Evolutionary conservation across 92 coral and sea anemone species (phyloP), one percentile per base, ranked within the genome.

Genomic region (Phenganax marumi): DNA sequence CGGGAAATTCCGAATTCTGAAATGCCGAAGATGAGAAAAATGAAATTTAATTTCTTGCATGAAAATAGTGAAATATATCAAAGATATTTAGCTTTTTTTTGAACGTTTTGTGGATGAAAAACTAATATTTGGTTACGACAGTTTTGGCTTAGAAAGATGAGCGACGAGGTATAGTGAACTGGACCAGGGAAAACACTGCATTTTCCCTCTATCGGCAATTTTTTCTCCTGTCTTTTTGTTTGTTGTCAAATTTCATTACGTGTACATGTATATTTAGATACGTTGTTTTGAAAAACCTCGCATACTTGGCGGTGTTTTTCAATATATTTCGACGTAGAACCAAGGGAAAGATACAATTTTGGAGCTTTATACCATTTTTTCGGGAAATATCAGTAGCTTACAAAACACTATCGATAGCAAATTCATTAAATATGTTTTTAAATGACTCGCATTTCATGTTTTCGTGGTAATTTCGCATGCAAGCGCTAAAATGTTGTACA

Each of bases 1-100:
- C 68, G 68, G 81, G 81, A 56, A 76, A 76, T 76, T 76, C 81
- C 81, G 81, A 76, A 74, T 52, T 3, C 63, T 43, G 7, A 52
- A 49, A 62, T 0, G 68, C 43, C 43, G 73, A 24, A 13, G 48
- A 68, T 22, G 52, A 43, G 33, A 54, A 21, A 24, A 74, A 52
- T 51, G 79, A 52, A 52, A 50, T 24, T 50, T 25, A 48, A 17
- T 48, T 8, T 72, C 51, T 52, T 19, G 24, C 46, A 1, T 8
- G 51, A 54, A 54, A 76, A 76, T 76, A 47, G 48, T 62, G 62
- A 56, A 76, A 56, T 55, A 54, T 26, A 13, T 46, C 17, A 13
- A 39, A 76, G 21, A 48, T 57, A 49, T 76, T 54, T 76, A 74
- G 81, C 68, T 39, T 48, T 76, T 0, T 46, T 56, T 76, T 43